Conservation (phyloP, 37 sponge, comb jelly and placozoan species). For the Cliona cf. orientalis region DNA sequence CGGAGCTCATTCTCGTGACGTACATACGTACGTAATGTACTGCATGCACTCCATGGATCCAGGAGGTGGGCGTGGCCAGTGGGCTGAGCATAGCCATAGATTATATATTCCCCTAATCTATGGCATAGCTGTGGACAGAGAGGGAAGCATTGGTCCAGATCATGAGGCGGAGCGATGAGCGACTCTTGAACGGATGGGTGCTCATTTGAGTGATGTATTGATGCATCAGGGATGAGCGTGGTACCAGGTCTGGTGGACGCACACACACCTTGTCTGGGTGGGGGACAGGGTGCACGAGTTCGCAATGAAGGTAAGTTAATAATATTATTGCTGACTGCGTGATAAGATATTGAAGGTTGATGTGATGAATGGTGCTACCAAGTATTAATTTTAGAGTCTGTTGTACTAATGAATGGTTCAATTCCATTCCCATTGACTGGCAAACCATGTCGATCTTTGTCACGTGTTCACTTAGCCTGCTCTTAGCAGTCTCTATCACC, state of each 20-base stretch:
- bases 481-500: no score
- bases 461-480: no score
- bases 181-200: not conserved
- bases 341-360: no score
- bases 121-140: constrained; percentile 74
- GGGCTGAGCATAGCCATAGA: constrained; percentile 72
- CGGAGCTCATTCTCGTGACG: no score
- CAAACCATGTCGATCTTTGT: not conserved
- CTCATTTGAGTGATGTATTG: constrained; percentile 64
- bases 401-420: not conserved
- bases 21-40: no score
- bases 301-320: constrained; percentile 85
- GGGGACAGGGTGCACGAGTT: constrained; percentile 99
- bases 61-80: constrained; percentile 9
- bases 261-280: constrained; percentile 98
- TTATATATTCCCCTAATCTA: no score
- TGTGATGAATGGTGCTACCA: no score
- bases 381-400: no score
- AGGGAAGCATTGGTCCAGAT: constrained; percentile 74
- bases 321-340: not conserved
- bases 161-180: no score
- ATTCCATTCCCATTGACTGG: no score
- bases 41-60: no score
- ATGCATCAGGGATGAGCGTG: constrained; percentile 82
- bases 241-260: constrained; percentile 97